A percentile compares a stretch with the other conserved stretches of the same genome.
phyloP scores from a whole-genome alignment of 1,140 invertebrate species.

The Solenopsis fugax region DNA sequence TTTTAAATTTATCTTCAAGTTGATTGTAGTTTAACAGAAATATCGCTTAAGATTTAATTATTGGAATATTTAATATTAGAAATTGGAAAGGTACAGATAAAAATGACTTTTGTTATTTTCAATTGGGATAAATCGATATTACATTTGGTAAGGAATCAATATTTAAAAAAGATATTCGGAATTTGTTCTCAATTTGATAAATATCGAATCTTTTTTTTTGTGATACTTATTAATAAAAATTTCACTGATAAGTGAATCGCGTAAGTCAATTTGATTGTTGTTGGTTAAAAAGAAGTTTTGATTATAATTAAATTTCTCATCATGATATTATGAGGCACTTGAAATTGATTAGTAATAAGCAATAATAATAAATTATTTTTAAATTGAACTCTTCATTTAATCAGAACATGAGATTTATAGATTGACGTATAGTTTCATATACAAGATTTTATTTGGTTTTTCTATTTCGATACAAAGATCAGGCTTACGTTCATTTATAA shows the following conservation, averaged over 20 bases:
- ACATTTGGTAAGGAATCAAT: background rate
- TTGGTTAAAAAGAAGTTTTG: background rate
- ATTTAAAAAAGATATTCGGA: background rate
- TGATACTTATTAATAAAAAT: constrained; percentile 27
- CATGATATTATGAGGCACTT: background rate
- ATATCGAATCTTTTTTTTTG: background rate
- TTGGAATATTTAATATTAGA: constrained; percentile 16
- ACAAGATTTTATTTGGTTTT: constrained; percentile 1
- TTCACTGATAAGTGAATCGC: background rate
- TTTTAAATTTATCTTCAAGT: constrained; percentile 1
- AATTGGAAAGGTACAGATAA: constrained; percentile 12
- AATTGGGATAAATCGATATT: background rate
- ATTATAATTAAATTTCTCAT: constrained; percentile 5
- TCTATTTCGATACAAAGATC: background rate
- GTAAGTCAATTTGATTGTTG: background rate
- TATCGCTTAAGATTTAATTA: background rate
- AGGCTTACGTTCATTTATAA: background rate
- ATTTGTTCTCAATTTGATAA: background rate
- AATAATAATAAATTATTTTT: background rate
- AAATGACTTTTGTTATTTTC: background rate
- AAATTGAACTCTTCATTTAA: background rate
- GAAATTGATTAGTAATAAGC: constrained; percentile 6
- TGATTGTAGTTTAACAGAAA: background rate
- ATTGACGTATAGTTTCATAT: background rate
- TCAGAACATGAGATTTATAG: background rate